phyloP scores from a whole-genome alignment of 2,888 invertebrate species.

The Nomada ferruginata region DNA sequence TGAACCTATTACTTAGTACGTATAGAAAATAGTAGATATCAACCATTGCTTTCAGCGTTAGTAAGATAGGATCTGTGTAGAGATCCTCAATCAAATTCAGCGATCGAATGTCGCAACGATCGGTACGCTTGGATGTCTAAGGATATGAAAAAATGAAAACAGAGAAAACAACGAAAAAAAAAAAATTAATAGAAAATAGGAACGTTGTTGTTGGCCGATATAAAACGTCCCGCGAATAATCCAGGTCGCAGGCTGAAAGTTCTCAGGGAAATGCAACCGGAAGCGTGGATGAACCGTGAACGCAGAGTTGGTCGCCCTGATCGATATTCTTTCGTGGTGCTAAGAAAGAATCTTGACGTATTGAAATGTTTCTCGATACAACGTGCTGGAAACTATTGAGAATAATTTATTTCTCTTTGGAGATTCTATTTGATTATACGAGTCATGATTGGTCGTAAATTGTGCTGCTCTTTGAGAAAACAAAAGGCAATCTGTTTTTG shows the following conservation, averaged over 20 bases:
- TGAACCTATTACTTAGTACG: conserved; percentile 15
- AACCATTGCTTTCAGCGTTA: conserved; percentile 49
- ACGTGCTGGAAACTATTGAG: not conserved
- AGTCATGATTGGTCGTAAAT: too few species aligned
- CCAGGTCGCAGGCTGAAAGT: conserved; percentile 47
- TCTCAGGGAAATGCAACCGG: conserved; percentile 64
- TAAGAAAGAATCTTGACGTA: conserved; percentile 28
- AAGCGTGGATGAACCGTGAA: conserved; percentile 31
- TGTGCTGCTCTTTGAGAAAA: too few species aligned
- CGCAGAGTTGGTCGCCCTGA: conserved; percentile 19
- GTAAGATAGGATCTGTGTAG: conserved; percentile 52
- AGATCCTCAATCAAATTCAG: conserved; percentile 78
- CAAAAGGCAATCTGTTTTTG: not conserved
- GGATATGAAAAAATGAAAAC: conserved; percentile 8
- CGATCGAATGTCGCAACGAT: conserved; percentile 62
- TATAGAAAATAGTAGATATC: conserved; percentile 15
- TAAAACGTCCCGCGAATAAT: conserved; percentile 25
- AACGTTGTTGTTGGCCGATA: conserved; percentile 26
- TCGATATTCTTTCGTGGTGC: conserved; percentile 41
- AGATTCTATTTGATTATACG: too few species aligned
- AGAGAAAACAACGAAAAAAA: not conserved
- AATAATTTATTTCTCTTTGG: too few species aligned
- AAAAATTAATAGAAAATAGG: not conserved
- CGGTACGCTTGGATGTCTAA: conserved; percentile 39
- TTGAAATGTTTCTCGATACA: not conserved